phyloP scores from a whole-genome alignment of 2,888 invertebrate genomes.

The Cheilosia pagana region DNA sequence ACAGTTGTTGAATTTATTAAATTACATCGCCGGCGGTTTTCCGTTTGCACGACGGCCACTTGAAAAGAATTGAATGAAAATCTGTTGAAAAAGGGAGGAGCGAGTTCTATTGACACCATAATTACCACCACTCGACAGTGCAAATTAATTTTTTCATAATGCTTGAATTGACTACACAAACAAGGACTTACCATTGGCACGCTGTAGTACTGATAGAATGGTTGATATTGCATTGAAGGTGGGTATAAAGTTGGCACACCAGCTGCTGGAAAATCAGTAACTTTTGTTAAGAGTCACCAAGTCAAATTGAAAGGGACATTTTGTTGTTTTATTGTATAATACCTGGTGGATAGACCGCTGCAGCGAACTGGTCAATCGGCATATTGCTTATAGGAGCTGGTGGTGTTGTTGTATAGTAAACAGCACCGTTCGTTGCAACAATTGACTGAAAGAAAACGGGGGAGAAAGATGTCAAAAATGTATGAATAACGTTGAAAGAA shows the following conservation, averaged over 20 bases:
- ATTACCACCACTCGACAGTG: constrained; percentile 22
- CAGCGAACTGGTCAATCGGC: constrained; percentile 84
- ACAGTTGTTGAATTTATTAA: background rate
- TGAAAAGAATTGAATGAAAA: background rate
- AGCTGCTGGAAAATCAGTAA: constrained; percentile 82
- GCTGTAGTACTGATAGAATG: constrained; percentile 84
- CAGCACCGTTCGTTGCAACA: constrained; percentile 84
- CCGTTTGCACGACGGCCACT: background rate
- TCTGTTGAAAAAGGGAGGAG: background rate
- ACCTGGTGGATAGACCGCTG: constrained; percentile 84
- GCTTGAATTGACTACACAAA: constrained; percentile 34
- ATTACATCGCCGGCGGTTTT: background rate
- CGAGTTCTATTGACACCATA: background rate
- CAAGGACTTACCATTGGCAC: constrained; percentile 83
- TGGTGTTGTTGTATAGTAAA: constrained; percentile 84
- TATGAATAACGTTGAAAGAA: background rate
- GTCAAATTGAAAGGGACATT: constrained; percentile 67
- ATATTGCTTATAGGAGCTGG: constrained; percentile 84
- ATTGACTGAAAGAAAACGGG: constrained; percentile 80
- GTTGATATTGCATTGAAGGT: constrained; percentile 84
- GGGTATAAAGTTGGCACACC: constrained; percentile 84
- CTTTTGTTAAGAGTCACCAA: constrained; percentile 78
- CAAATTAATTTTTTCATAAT: background rate
- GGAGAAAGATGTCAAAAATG: background rate
- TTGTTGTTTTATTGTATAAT: constrained; percentile 56